A percentile compares a stretch with the other conserved stretches of the same genome.
These are phyloP conservation scores for Atta texana DNA, from an alignment of 1,140 invertebrate species.

Conservation along the genomic window DNA sequence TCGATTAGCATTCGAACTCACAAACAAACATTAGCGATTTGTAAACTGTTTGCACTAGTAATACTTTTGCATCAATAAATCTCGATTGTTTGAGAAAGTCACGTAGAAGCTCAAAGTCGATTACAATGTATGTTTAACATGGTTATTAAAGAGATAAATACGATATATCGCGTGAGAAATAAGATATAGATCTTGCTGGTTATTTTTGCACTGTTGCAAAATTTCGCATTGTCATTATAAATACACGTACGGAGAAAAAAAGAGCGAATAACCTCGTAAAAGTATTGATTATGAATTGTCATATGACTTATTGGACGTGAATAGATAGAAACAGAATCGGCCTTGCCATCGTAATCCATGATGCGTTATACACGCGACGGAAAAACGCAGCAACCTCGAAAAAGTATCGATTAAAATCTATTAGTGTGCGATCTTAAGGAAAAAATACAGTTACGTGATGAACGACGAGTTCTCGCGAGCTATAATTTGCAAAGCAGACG, in stretches of 20 bases:
- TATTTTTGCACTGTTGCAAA: not conserved
- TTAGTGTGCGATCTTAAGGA: conserved; percentile 29
- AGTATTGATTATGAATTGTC: conserved; percentile 2
- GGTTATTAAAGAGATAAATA: not conserved
- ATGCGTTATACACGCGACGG: not conserved
- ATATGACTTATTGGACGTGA: not conserved
- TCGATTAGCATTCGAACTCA: not conserved
- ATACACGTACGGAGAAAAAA: not conserved
- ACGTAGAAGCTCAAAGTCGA: not conserved
- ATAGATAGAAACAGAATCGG: conserved; percentile 6
- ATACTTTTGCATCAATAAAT: not conserved
- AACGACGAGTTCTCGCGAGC: conserved; percentile 41
- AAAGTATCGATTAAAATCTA: conserved; percentile 59
- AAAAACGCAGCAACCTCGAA: conserved; percentile 49
- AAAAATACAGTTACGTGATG: conserved; percentile 12
- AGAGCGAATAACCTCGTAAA: conserved; percentile 30
- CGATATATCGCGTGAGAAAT: not conserved
- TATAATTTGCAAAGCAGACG: conserved; percentile 54
- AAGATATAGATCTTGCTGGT: conserved; percentile 12
- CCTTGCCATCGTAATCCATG: conserved; percentile 14
- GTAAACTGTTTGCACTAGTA: not conserved
- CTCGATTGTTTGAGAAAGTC: not conserved
- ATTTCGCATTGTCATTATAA: not conserved
- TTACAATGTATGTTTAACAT: conserved; percentile 22
- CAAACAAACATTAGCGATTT: not conserved